phyloP scores from a whole-genome alignment of 2,888 invertebrate genomes.

The Cheilosia vernalis region DNA sequence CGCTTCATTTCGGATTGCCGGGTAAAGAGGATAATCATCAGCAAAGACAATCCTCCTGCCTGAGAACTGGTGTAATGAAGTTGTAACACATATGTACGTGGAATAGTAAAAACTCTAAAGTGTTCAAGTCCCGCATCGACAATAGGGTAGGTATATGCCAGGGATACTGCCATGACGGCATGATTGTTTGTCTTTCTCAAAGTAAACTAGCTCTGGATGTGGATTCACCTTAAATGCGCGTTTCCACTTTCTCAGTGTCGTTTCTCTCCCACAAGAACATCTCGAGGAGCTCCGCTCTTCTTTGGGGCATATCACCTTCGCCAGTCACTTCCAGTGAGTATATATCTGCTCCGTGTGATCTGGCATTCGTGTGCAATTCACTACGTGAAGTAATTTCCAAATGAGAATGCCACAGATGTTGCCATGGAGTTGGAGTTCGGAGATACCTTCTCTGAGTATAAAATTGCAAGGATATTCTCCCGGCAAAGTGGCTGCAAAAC shows the following conservation, averaged over 20 bases:
- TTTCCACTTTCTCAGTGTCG: conserved; percentile 3
- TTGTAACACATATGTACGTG: conserved; percentile 51
- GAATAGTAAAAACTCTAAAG: conserved; percentile 35
- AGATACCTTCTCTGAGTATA: neutral
- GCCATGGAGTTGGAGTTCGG: neutral
- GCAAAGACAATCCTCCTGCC: conserved; percentile 27
- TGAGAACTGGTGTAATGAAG: conserved; percentile 47
- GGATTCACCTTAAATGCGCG: conserved; percentile 31
- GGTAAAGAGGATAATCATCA: conserved; percentile 48
- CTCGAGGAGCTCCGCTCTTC: conserved; percentile 3
- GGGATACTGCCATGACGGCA: neutral
- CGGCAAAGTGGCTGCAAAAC: conserved; percentile 38
- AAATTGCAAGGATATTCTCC: conserved; percentile 43
- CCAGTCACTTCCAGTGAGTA: conserved; percentile 10
- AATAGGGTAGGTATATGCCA: neutral
- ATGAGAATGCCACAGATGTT: conserved; percentile 60
- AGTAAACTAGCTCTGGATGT: conserved; percentile 38
- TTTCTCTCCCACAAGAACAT: neutral
- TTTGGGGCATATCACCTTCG: conserved; percentile 41
- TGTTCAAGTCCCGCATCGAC: neutral
- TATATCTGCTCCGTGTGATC: conserved; percentile 50
- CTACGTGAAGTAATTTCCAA: conserved; percentile 70
- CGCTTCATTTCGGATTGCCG: conserved; percentile 34
- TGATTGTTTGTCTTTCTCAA: conserved; percentile 35
- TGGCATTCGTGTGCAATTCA: conserved; percentile 65